These are phyloP conservation scores for Hypothenemus hampei DNA, from an alignment of 1,140 invertebrate species.

Conservation along the genomic window DNA sequence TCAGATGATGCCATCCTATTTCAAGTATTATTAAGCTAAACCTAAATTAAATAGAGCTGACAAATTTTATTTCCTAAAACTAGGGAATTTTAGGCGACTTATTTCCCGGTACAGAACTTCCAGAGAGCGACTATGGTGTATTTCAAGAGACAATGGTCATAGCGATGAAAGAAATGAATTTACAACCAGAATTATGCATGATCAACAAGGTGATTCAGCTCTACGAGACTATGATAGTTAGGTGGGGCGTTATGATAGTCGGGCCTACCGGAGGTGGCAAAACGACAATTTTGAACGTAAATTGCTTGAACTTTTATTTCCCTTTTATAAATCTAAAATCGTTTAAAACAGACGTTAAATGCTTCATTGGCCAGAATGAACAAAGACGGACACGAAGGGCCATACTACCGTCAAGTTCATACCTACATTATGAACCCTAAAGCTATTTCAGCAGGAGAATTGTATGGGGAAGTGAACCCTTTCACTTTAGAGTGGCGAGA, in stretches of 20 bases:
- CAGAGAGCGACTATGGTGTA: conserved; percentile 72
- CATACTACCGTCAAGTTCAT: conserved; percentile 58
- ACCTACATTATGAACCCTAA: conserved; percentile 82
- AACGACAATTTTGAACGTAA: conserved; percentile 62
- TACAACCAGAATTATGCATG: conserved; percentile 60
- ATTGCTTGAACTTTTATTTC: conserved; percentile 14
- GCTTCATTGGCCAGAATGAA: conserved; percentile 59
- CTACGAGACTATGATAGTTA: conserved; percentile 87
- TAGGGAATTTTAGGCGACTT: conserved; percentile 84
- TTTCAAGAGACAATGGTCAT: conserved; percentile 57
- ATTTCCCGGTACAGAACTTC: conserved; percentile 78
- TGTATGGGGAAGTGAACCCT: conserved; percentile 83
- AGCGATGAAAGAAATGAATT: conserved; percentile 49
- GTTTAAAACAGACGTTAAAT: conserved; percentile 65
- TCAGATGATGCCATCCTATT: conserved; percentile 80
- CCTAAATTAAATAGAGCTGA: background rate
- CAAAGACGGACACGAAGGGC: conserved; percentile 51
- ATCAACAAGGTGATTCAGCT: conserved; percentile 78
- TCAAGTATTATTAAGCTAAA: conserved; percentile 40
- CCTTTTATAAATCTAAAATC: conserved; percentile 24
- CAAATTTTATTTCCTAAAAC: conserved; percentile 13
- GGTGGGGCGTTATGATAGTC: conserved; percentile 91
- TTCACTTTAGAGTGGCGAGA: conserved; percentile 87
- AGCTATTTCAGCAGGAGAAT: conserved; percentile 78
- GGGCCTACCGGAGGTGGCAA: conserved; percentile 84